phyloP scores from a whole-genome alignment of 2,888 invertebrate genomes.

The Marronus borbonicus region DNA sequence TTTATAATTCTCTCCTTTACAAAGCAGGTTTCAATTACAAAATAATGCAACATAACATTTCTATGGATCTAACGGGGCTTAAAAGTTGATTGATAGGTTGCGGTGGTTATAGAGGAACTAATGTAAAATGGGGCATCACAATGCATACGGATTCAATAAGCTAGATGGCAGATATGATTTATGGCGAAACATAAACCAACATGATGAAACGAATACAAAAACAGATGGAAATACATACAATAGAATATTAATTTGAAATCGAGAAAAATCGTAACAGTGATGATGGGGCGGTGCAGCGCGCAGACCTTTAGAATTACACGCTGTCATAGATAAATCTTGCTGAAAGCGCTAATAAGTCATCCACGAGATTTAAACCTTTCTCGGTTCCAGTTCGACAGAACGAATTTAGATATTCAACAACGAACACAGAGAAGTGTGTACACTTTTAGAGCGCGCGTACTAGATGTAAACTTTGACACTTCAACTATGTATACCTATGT shows the following conservation, averaged over 20 bases:
- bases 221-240: slow-evolving; percentile 38
- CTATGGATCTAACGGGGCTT: slow-evolving; percentile 23
- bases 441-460: slow-evolving; percentile 1
- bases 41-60: slow-evolving; percentile 2
- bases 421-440: background rate
- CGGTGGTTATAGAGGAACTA: slow-evolving; percentile 25
- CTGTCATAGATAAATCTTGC: slow-evolving; percentile 32
- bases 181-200: slow-evolving; percentile 37
- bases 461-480: slow-evolving; percentile 15
- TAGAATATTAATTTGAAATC: slow-evolving; percentile 44
- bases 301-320: slow-evolving; percentile 19
- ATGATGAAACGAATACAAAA: slow-evolving; percentile 42
- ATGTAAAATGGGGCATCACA: slow-evolving; percentile 40
- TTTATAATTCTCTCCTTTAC: too few species aligned
- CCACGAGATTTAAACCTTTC: slow-evolving; percentile 18
- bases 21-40: background rate
- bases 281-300: slow-evolving; percentile 18
- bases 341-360: slow-evolving; percentile 39
- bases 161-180: slow-evolving; percentile 44
- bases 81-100: slow-evolving; percentile 33
- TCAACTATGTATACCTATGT: background rate
- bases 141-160: slow-evolving; percentile 42
- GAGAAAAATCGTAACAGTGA: slow-evolving; percentile 36
- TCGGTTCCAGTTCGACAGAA: slow-evolving; percentile 7
- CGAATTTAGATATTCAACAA: slow-evolving; percentile 10